These are phyloP conservation scores for Oryctes rhinoceros DNA, from an alignment of 1,140 invertebrate genomes.

Conservation along the genomic window DNA sequence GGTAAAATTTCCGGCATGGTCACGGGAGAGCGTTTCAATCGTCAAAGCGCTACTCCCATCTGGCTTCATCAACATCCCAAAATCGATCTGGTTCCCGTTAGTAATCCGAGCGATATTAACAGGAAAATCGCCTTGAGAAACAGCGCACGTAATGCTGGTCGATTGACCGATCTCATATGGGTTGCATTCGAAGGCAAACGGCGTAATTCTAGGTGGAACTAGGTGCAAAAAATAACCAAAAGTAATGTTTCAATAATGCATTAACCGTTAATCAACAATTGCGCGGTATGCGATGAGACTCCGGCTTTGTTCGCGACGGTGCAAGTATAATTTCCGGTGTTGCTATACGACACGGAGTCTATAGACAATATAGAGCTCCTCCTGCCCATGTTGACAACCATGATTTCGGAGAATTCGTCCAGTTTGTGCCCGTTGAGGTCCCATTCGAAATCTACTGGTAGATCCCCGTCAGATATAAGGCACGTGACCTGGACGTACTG, in stretches of 20 bases:
- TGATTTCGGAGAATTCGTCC: slow-evolving; percentile 62
- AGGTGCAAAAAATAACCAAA: slow-evolving; percentile 2
- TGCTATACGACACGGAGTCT: slow-evolving; percentile 74
- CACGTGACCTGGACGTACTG: slow-evolving; percentile 78
- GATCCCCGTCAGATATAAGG: slow-evolving; percentile 75
- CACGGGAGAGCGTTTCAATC: slow-evolving; percentile 77
- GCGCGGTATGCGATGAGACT: slow-evolving; percentile 71
- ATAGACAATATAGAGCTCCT: slow-evolving; percentile 68
- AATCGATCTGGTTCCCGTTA: slow-evolving; percentile 63
- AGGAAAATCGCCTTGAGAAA: slow-evolving; percentile 75
- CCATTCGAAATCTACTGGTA: slow-evolving; percentile 75
- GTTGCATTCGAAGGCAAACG: slow-evolving; percentile 74
- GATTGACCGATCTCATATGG: slow-evolving; percentile 77
- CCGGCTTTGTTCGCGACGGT: slow-evolving; percentile 80
- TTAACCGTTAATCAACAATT: slow-evolving; percentile 72
- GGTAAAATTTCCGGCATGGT: slow-evolving; percentile 80
- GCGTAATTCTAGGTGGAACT: slow-evolving; percentile 69
- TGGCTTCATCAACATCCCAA: slow-evolving; percentile 63
- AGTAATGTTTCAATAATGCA: neutral
- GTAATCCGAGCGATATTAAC: slow-evolving; percentile 73
- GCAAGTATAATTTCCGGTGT: slow-evolving; percentile 82
- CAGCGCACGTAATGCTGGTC: slow-evolving; percentile 76
- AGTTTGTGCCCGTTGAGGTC: slow-evolving; percentile 66
- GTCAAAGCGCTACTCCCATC: slow-evolving; percentile 64
- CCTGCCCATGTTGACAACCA: slow-evolving; percentile 62